phyloP scores from a whole-genome alignment of 1,140 invertebrate species.

The Drosophila aff. region DNA sequence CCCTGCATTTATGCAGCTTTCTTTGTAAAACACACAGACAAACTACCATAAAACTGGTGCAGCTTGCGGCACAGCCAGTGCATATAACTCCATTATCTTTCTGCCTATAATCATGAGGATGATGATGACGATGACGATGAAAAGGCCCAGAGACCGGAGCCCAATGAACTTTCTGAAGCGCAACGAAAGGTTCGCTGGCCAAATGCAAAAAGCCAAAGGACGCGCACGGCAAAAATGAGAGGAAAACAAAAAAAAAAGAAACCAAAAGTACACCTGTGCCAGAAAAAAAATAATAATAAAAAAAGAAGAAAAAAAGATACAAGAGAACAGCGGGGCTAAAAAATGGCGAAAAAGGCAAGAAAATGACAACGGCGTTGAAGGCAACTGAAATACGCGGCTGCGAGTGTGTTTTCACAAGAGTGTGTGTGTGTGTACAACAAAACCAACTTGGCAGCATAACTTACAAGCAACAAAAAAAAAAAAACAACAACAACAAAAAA shows the following conservation, averaged over 20 bases:
- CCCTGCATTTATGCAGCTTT: constrained; percentile 19
- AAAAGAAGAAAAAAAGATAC: constrained; percentile 49
- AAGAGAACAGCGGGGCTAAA: constrained; percentile 51
- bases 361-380: constrained; percentile 72
- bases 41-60: constrained; percentile 37
- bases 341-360: constrained; percentile 77
- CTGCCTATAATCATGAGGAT: constrained; percentile 6
- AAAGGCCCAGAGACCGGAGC: constrained; percentile 38
- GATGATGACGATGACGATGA: constrained; percentile 7
- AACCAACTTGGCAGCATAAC: constrained; percentile 70
- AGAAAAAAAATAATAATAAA: constrained; percentile 60
- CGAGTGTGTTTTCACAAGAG: constrained; percentile 31
- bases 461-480: constrained; percentile 67
- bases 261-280: constrained; percentile 78
- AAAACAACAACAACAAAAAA: constrained; percentile 23
- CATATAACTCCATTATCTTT: constrained; percentile 34
- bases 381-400: constrained; percentile 66
- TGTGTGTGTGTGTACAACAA: constrained; percentile 60
- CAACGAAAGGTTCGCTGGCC: constrained; percentile 75
- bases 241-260: constrained; percentile 35
- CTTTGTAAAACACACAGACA: neutral
- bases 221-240: constrained; percentile 47
- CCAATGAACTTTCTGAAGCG: constrained; percentile 82
- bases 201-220: constrained; percentile 69
- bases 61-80: constrained; percentile 43